phyloP scores from a whole-genome alignment of 2,888 invertebrate species.

The Patella depressa region DNA sequence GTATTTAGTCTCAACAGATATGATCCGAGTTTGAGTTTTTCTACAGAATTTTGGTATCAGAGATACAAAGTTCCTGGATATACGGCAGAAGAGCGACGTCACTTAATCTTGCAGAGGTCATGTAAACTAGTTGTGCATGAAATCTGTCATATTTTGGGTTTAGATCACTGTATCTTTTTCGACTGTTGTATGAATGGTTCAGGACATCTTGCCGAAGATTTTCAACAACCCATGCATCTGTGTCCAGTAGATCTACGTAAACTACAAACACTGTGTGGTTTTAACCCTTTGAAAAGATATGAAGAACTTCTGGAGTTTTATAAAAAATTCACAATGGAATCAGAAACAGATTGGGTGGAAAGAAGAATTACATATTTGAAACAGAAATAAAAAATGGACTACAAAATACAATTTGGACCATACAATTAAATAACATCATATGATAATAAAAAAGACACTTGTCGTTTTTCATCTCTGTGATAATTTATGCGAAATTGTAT shows the following conservation, averaged over 20 bases:
- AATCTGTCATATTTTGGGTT: slow-evolving; percentile 64
- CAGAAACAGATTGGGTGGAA: slow-evolving; percentile 54
- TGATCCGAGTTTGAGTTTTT: slow-evolving; percentile 62
- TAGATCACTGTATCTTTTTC: slow-evolving; percentile 66
- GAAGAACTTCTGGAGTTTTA: slow-evolving; percentile 52
- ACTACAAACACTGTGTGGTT: slow-evolving; percentile 58
- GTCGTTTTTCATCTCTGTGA: no score
- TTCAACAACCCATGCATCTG: slow-evolving; percentile 65
- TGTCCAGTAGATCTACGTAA: slow-evolving; percentile 67
- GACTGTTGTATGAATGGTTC: slow-evolving; percentile 69
- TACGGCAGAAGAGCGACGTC: slow-evolving; percentile 34
- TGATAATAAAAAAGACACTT: no score
- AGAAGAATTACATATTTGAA: slow-evolving; percentile 37
- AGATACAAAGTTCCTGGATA: slow-evolving; percentile 25
- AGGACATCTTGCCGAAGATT: slow-evolving; percentile 67
- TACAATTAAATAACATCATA: no score
- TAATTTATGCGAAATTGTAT: no score
- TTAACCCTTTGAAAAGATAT: slow-evolving; percentile 57
- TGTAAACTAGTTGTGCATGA: slow-evolving; percentile 68
- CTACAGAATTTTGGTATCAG: slow-evolving; percentile 61
- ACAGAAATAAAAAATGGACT: background rate
- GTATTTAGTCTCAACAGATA: slow-evolving; percentile 67
- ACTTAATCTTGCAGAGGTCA: slow-evolving; percentile 57
- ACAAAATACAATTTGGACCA: background rate
- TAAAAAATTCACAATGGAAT: slow-evolving; percentile 43